Conservation (phyloP, 2,888 invertebrate genomes). For the Eupeodes luniger region DNA sequence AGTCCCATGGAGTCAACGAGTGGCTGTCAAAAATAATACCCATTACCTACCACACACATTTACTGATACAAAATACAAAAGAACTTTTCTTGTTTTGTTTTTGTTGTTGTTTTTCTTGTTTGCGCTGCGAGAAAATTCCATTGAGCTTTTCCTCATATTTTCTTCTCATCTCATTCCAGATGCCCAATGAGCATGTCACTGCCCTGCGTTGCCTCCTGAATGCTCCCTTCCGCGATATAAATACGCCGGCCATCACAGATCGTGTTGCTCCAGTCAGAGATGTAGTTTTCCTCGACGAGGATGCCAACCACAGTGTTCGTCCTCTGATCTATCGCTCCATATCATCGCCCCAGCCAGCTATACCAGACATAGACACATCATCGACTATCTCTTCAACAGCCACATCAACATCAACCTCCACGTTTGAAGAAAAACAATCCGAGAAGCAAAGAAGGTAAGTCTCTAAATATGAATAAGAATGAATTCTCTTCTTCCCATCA, state of each 20-base stretch:
- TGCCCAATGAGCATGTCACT: conserved; percentile 80
- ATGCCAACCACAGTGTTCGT: conserved; percentile 79
- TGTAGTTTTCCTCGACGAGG: conserved; percentile 81
- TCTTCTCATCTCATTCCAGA: conserved; percentile 78
- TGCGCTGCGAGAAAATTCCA: conserved; percentile 46
- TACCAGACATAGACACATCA: not conserved
- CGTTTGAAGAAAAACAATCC: conserved; percentile 48
- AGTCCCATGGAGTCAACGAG: conserved; percentile 3
- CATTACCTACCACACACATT: conserved; percentile 25
- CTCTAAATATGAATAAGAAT: not conserved
- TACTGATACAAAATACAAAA: conserved; percentile 6
- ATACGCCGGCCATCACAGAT: conserved; percentile 79
- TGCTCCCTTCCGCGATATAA: conserved; percentile 81
- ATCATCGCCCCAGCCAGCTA: conserved; percentile 41
- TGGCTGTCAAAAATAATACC: not conserved
- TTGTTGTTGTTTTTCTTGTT: not conserved
- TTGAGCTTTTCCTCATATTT: conserved; percentile 60
- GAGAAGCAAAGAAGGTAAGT: conserved; percentile 65
- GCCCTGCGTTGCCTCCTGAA: conserved; percentile 81
- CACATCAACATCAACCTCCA: conserved; percentile 34
- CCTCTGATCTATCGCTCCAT: conserved; percentile 82
- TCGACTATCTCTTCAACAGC: conserved; percentile 15
- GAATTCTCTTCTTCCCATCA: not conserved
- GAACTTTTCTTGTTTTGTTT: conserved; percentile 2
- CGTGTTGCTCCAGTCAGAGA: conserved; percentile 81